Evolutionary conservation across 23 tunicate genomes (phyloP), one percentile per base, ranked within the genome.

Genomic region (Ciona savignyi): DNA sequence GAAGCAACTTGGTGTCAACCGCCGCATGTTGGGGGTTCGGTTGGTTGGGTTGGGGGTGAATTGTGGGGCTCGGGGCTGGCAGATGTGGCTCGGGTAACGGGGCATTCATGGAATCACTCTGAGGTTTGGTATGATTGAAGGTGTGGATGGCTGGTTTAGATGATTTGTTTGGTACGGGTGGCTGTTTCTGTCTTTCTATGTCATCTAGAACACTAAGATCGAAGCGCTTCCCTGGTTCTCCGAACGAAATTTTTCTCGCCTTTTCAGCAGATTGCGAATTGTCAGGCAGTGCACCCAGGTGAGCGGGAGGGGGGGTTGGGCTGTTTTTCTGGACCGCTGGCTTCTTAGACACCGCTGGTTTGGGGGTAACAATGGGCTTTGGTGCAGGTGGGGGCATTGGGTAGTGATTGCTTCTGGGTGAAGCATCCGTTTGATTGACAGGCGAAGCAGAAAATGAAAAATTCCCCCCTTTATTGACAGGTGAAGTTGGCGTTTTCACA

Each of bases 161-260:
- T 42, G 56, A 15, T 42, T 42, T 42, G 11, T 6, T 68, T 25
- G 23, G 24, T 23, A 2, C 65, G 21, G 2, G 30, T 4, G 49
- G 25, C 27, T 60, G 27, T 22, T 33, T 62, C 23, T 68, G 2
- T 34, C n/a, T 51, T 15, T 66, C 73, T 1, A 77, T 25, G n/a
- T 34, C 25, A 66, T 77, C 73, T 4, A 78, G 61, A 2, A 66
- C 83, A 70, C 83, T 78, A 20, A 78, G 68, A 49, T 78, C 83
- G 70, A 78, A 78, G 9, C 51, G 62, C 26, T 70, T 70, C 27
- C 83, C 83, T 25, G 32, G 34, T 19, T 33, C 66, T 34, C 51
- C 66, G n/a, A 3, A 27, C 11, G 25, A 24, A 24, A 20, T 3
- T 77, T 66, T 66, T 1, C 31, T 15, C 4, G 73, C 2, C 23